phyloP scores from a whole-genome alignment of 2,797 vertebrate species.

The Morelia viridis region DNA sequence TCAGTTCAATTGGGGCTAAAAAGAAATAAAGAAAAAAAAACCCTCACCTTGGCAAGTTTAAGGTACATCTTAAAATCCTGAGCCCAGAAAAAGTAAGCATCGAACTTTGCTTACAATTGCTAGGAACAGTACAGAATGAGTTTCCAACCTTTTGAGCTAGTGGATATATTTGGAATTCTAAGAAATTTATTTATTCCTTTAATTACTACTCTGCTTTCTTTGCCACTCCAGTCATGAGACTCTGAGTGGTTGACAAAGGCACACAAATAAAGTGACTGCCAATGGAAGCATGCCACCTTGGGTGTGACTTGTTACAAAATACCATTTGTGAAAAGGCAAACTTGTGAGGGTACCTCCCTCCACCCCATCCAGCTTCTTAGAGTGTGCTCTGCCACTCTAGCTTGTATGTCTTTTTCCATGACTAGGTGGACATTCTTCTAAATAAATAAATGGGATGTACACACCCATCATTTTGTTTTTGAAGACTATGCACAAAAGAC shows the following conservation, averaged over 20 bases:
- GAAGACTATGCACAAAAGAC: background rate
- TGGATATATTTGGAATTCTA: background rate
- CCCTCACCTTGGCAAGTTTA: background rate
- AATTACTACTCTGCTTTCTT: background rate
- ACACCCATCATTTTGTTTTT: background rate
- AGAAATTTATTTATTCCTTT: background rate
- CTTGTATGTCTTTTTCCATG: background rate
- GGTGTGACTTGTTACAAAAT: background rate
- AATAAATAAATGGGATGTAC: background rate
- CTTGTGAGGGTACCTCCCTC: background rate
- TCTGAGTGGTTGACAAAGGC: background rate
- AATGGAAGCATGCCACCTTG: background rate
- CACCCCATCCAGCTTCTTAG: background rate
- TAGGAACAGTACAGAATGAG: background rate
- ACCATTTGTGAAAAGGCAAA: background rate
- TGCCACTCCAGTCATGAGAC: background rate
- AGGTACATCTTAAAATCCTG: background rate
- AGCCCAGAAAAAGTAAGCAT: background rate
- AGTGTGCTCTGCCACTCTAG: background rate
- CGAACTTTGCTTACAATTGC: background rate
- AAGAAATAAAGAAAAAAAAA: background rate
- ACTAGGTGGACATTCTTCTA: background rate
- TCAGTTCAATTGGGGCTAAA: background rate
- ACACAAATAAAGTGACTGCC: background rate
- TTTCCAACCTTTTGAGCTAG: background rate